phyloP scores from a whole-genome alignment of 2,888 invertebrate species.

The Panopea generosa region DNA sequence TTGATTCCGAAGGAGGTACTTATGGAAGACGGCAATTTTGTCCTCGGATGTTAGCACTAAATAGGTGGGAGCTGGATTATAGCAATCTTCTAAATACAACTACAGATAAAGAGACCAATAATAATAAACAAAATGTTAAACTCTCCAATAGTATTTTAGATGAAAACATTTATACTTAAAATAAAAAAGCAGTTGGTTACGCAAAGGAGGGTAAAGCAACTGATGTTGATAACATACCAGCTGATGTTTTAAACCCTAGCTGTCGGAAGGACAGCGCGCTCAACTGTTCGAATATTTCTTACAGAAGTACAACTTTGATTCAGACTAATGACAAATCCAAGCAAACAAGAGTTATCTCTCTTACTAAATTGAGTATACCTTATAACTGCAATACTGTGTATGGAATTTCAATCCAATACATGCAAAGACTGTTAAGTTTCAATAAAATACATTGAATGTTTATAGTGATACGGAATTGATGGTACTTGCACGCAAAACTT shows the following conservation, averaged over 20 bases:
- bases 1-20: slow-evolving; percentile 20
- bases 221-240: slow-evolving; percentile 30
- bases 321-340: no score
- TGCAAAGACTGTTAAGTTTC: no score
- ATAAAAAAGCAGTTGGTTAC: slow-evolving; percentile 17
- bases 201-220: slow-evolving; percentile 31
- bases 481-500: no score
- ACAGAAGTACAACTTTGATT: no score
- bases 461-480: no score
- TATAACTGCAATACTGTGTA: no score
- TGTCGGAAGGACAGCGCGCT: no score
- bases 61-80: slow-evolving; percentile 31
- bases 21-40: slow-evolving; percentile 12
- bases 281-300: no score
- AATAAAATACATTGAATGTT: no score
- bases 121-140: neutral
- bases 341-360: no score
- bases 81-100: slow-evolving; percentile 15
- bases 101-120: neutral
- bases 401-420: no score
- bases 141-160: neutral
- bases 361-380: no score
- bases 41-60: neutral
- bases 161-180: slow-evolving; percentile 9
- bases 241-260: slow-evolving; percentile 34